A percentile compares a stretch with the other conserved stretches of the same genome.
These are phyloP conservation scores for Zaprionus bogoriensis DNA, from an alignment of 2,888 invertebrate species.

Conservation along the genomic window DNA sequence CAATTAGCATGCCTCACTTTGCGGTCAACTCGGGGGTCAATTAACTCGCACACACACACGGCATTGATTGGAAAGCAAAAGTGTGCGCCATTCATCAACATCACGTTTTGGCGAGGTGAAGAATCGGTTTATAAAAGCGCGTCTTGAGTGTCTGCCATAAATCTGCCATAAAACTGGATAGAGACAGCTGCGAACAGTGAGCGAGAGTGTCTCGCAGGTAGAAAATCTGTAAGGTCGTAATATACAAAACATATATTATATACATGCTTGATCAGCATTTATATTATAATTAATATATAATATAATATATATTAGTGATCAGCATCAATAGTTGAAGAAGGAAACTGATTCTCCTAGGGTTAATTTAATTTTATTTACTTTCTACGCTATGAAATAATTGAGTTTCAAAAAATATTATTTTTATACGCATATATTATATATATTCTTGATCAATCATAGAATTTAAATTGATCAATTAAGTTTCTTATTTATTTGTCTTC, in stretches of 20 bases:
- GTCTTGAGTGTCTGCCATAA: constrained; percentile 18
- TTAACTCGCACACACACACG: constrained; percentile 46
- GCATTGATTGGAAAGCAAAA: constrained; percentile 67
- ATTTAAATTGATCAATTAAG: too few species aligned
- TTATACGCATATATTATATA: too few species aligned
- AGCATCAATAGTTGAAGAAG: too few species aligned
- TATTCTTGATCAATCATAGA: too few species aligned
- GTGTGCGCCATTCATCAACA: constrained; percentile 57
- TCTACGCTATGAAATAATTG: not conserved
- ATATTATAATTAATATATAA: too few species aligned
- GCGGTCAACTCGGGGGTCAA: constrained; percentile 61
- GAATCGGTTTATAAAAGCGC: constrained; percentile 2
- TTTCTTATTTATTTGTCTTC: too few species aligned
- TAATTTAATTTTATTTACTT: not conserved
- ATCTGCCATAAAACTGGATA: constrained; percentile 18
- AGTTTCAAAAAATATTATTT: too few species aligned
- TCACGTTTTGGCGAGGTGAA: constrained; percentile 30
- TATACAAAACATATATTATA: not conserved
- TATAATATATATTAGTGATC: too few species aligned
- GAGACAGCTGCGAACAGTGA: not conserved
- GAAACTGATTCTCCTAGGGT: too few species aligned
- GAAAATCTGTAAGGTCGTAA: too few species aligned
- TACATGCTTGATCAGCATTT: not conserved
- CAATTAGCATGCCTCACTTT: constrained; percentile 63
- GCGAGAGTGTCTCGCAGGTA: not conserved